These are phyloP conservation scores for Spondyliosoma cantharus DNA, from an alignment of 2,797 vertebrate genomes.

Conservation along the genomic window DNA sequence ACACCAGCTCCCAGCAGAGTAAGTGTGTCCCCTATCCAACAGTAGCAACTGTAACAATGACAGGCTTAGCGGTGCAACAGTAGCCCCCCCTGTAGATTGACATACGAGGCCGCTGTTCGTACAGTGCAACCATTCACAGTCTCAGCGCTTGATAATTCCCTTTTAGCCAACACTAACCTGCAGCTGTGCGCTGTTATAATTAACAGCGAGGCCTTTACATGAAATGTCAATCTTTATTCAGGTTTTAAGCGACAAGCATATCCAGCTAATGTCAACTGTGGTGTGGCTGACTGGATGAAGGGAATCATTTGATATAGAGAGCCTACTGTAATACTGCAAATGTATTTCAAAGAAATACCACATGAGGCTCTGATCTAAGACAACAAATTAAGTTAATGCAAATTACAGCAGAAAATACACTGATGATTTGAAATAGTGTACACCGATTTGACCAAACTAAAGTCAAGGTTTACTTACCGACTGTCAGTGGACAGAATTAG, in stretches of 20 bases:
- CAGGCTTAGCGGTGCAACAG: constrained; percentile 73
- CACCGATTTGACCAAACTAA: neutral
- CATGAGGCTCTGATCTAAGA: rapidly evolving
- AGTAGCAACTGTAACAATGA: constrained; percentile 85
- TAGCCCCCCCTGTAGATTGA: constrained; percentile 72
- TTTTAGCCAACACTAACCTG: constrained; percentile 67
- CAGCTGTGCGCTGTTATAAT: constrained; percentile 79
- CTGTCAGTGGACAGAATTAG: too few species aligned
- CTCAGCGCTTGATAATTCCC: constrained; percentile 61
- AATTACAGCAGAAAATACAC: neutral
- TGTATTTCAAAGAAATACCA: neutral
- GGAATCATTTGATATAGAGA: constrained; percentile 17
- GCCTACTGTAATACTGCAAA: neutral
- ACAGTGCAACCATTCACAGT: constrained; percentile 74
- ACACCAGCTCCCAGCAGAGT: constrained; percentile 36
- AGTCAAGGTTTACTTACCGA: neutral
- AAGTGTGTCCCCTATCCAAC: constrained; percentile 64
- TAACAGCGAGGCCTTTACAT: constrained; percentile 68
- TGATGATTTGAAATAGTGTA: neutral
- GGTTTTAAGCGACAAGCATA: constrained; percentile 44
- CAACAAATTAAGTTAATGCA: neutral
- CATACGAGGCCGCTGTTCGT: constrained; percentile 68
- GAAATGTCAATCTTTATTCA: constrained; percentile 68
- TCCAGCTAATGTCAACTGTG: constrained; percentile 48
- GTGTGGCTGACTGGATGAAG: neutral